Base-by-base conservation (phyloP, 2,113 vertebrate species). In the Helogale parvula region DNA sequence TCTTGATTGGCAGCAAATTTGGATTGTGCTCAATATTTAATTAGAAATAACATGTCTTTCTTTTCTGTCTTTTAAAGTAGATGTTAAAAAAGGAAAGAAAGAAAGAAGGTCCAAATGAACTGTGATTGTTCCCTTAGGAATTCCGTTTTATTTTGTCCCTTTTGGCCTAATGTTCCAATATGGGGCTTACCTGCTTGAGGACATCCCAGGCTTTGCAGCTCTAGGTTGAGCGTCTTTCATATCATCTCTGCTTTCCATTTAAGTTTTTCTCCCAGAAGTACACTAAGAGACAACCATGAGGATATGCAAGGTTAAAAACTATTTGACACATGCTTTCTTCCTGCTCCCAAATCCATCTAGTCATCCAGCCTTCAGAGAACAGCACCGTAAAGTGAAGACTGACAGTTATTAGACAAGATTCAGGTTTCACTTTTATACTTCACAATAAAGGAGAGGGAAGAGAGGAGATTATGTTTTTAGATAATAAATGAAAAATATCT, bases 391-490 rank as follows among this genome's bases (percentile, higher is more conserved):
- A 86, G 82, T 65, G 96, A 97, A 96, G 97, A 97, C 89, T 93
- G 94, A 92, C 97, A 79, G 94, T 97, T 96, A 88, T 97, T 97
- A 97, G 97, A 97, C 98, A 98, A 98, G 92, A 97, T 98, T 98
- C 31, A 6, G 71, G 52, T 93, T 98, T 97, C 7, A 1, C 21
- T 97, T 97, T 97, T 92, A 90, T 71, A 93, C 91, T 96, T 31
- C 92, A 97, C 79, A 94, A 90, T 72, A 1, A 60, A 82, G 91
- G 84, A 94, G 68, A 97, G 54, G 84, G 84, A 97, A 95, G 76
- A 66, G 2, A 71, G 52, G n/a, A 90, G 86, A 65, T 92, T 79
- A 76, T 92, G 71, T 95, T 93, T 97, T 66, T 87, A 66, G 69
- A 77, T 76, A 82, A 60, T 84, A 33, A 88, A 57, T 83, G 47